phyloP scores from a whole-genome alignment of 2,113 vertebrate species.

The Mustelus asterias region DNA sequence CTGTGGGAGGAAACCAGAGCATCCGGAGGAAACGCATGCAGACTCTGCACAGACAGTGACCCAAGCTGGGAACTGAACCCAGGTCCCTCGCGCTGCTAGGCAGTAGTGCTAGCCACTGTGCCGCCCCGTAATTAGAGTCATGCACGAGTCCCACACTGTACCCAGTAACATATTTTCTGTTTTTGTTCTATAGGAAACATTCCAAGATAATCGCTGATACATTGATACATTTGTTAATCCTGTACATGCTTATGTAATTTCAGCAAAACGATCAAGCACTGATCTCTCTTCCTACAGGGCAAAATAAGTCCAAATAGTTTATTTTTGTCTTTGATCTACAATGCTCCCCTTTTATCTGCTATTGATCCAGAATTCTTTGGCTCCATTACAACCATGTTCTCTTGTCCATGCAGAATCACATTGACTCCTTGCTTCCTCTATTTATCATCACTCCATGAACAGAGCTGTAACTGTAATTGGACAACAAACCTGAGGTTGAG shows the following conservation, averaged over 20 bases:
- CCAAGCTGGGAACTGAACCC: no score
- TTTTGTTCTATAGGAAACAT: background rate
- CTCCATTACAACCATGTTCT: background rate
- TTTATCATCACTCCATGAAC: background rate
- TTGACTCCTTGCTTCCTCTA: background rate
- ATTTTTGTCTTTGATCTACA: background rate
- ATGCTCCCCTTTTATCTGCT: background rate
- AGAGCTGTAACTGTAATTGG: background rate
- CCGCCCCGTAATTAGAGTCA: background rate
- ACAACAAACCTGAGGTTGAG: background rate
- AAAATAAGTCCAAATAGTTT: background rate
- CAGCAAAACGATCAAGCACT: background rate
- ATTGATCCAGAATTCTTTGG: background rate
- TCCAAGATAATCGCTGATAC: background rate
- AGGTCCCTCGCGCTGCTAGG: no score
- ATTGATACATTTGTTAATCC: background rate
- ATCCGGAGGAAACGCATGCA: no score
- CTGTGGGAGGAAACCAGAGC: no score
- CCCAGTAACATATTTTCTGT: background rate
- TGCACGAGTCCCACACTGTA: background rate
- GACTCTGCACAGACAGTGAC: no score
- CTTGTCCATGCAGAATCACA: background rate
- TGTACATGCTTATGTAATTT: background rate
- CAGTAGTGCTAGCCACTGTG: background rate
- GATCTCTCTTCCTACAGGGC: background rate